phyloP scores from a whole-genome alignment of 2,888 invertebrate species.

The Nomada goodeniana region DNA sequence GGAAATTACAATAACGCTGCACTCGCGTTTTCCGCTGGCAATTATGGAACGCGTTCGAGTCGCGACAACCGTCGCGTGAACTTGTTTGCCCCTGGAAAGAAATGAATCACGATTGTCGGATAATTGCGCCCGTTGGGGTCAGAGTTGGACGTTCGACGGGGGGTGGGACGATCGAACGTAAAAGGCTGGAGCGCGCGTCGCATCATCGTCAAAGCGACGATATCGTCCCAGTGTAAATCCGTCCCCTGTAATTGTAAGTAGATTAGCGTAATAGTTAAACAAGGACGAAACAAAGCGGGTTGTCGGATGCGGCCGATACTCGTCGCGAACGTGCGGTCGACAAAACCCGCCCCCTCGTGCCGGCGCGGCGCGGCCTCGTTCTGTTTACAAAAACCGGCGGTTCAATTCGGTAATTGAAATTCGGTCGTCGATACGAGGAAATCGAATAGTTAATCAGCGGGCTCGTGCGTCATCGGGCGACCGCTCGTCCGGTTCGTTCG shows the following conservation, averaged over 20 bases:
- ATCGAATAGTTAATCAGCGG: conserved; percentile 61
- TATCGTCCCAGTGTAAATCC: conserved; percentile 43
- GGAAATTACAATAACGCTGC: conserved; percentile 18
- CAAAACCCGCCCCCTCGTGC: conserved; percentile 39
- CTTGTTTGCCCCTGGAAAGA: background rate
- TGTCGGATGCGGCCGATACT: conserved; percentile 21
- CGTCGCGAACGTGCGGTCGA: conserved; percentile 48
- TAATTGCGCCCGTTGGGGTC: background rate
- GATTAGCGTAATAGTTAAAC: conserved; percentile 64
- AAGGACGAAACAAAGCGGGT: conserved; percentile 39
- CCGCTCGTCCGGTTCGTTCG: background rate
- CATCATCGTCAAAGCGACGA: conserved; percentile 5
- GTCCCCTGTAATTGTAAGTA: conserved; percentile 60
- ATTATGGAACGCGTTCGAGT: too few relatives aligned
- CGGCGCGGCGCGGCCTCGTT: background rate
- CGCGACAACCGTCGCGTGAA: background rate
- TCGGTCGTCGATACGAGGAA: conserved; percentile 49
- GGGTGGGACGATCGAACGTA: background rate
- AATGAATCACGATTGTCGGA: conserved; percentile 1
- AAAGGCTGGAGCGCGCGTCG: background rate
- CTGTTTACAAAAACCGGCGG: conserved; percentile 52
- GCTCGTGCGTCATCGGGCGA: conserved; percentile 36
- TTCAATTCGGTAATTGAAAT: conserved; percentile 67
- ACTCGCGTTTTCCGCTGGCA: background rate
- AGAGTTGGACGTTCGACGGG: background rate